Conservation (phyloP, 2,113 vertebrate genomes). For the Hippocampus guttulatus region DNA sequence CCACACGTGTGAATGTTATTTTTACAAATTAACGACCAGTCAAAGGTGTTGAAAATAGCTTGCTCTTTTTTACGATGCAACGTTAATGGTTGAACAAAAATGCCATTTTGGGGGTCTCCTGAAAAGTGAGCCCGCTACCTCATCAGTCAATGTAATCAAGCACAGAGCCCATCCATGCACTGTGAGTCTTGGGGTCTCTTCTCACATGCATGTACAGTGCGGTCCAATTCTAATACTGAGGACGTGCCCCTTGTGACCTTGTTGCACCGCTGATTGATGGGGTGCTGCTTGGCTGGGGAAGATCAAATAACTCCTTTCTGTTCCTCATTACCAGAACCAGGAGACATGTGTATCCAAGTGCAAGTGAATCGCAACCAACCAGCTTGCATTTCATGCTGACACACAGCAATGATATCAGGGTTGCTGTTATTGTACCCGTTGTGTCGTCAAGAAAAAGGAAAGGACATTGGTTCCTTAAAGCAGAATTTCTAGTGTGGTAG, state of each 20-base stretch:
- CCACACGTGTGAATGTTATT: no score
- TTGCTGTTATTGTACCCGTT: conserved; percentile 10
- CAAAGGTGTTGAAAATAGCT: no score
- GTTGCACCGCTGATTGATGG: conserved; percentile 63
- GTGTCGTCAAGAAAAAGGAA: conserved; percentile 2
- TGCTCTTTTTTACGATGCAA: no score
- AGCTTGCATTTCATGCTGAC: conserved; percentile 10
- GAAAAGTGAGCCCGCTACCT: conserved; percentile 30
- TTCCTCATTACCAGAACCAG: conserved; percentile 54
- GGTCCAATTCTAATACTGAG: conserved; percentile 57
- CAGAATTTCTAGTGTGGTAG: neutral
- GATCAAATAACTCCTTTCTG: conserved; percentile 63
- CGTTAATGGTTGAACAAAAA: no score
- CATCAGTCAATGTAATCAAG: conserved; percentile 22
- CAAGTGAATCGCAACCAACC: neutral
- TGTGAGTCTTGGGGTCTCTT: conserved; percentile 20
- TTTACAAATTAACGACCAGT: no score
- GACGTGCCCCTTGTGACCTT: conserved; percentile 58
- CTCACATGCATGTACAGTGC: conserved; percentile 31
- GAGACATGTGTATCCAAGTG: conserved; percentile 28
- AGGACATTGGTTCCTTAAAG: neutral
- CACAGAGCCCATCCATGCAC: conserved; percentile 1
- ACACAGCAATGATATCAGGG: neutral
- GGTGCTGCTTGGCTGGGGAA: conserved; percentile 49
- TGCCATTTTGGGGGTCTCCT: no score